Conservation (phyloP, 2,113 vertebrate genomes). For the Prochilodus magdalenae region DNA sequence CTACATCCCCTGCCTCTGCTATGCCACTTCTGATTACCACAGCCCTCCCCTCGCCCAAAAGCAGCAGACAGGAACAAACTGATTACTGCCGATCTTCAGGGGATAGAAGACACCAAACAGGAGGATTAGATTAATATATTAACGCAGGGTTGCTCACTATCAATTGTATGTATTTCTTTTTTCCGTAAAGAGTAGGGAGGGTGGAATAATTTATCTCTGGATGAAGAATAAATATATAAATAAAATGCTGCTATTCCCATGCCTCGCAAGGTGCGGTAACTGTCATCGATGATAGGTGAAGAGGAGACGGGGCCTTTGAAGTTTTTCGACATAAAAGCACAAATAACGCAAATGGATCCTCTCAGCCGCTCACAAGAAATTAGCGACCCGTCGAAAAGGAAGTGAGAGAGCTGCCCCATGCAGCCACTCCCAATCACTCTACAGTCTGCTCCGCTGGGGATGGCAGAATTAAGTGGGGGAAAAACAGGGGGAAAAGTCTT, state of each 20-base stretch:
- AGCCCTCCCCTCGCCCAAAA: conserved; percentile 71
- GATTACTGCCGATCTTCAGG: conserved; percentile 80
- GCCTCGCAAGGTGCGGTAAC: conserved; percentile 69
- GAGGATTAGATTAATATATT: conserved; percentile 81
- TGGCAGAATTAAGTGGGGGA: conserved; percentile 65
- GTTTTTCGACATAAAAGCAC: conserved; percentile 80
- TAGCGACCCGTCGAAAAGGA: conserved; percentile 65
- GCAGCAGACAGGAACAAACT: conserved; percentile 80
- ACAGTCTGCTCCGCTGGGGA: conserved; percentile 68
- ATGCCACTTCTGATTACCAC: conserved; percentile 78
- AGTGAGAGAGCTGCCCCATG: conserved; percentile 67
- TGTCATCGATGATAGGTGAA: conserved; percentile 77
- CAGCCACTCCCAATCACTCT: conserved; percentile 81
- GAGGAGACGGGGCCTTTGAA: conserved; percentile 77
- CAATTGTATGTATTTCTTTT: conserved; percentile 56
- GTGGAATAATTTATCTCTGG: conserved; percentile 69
- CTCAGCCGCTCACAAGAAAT: conserved; percentile 80
- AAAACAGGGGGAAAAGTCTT: conserved; percentile 54
- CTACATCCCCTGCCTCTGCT: conserved; percentile 36
- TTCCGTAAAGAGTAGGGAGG: conserved; percentile 31
- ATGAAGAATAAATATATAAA: conserved; percentile 73
- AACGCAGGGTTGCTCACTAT: conserved; percentile 63
- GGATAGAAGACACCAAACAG: conserved; percentile 77
- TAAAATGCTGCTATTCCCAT: conserved; percentile 65
- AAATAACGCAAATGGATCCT: conserved; percentile 80